A percentile compares a stretch with the other conserved stretches of the same genome.
Conservation (phyloP, 2,888 invertebrate genomes). For the Cyaniris semiargus region DNA sequence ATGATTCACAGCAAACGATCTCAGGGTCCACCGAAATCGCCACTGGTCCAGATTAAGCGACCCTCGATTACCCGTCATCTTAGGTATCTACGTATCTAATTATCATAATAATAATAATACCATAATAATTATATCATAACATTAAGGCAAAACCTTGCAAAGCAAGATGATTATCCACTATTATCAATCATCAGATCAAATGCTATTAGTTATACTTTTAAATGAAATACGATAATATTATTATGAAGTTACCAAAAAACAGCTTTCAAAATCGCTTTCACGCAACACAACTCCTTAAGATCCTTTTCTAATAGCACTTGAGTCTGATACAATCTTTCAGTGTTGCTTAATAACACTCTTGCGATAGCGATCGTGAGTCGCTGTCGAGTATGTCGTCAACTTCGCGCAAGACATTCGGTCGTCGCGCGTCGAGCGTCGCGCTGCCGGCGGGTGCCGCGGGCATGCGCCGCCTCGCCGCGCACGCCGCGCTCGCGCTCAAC, state of each 20-base stretch:
- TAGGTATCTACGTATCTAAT: slow-evolving; percentile 46
- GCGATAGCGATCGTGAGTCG: slow-evolving; percentile 40
- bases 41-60: neutral
- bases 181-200: no score
- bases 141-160: no score
- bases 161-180: no score
- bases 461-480: slow-evolving; percentile 81
- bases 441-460: slow-evolving; percentile 63
- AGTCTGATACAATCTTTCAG: no score
- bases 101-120: no score
- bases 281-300: no score
- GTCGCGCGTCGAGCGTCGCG: slow-evolving; percentile 64
- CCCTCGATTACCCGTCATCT: slow-evolving; percentile 47
- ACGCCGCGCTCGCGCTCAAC: slow-evolving; percentile 84
- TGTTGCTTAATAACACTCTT: neutral
- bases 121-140: no score
- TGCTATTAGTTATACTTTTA: no score
- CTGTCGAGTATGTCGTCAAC: slow-evolving; percentile 52
- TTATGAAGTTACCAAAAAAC: no score
- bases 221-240: no score
- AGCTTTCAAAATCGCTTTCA: no score
- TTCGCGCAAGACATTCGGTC: slow-evolving; percentile 61
- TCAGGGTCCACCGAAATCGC: slow-evolving; percentile 43
- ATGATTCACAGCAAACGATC: slow-evolving; percentile 73
- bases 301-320: no score